A percentile compares a stretch with the other conserved stretches of the same genome.
phyloP scores from a whole-genome alignment of 2,888 invertebrate genomes.

The Portevinia maculata region DNA sequence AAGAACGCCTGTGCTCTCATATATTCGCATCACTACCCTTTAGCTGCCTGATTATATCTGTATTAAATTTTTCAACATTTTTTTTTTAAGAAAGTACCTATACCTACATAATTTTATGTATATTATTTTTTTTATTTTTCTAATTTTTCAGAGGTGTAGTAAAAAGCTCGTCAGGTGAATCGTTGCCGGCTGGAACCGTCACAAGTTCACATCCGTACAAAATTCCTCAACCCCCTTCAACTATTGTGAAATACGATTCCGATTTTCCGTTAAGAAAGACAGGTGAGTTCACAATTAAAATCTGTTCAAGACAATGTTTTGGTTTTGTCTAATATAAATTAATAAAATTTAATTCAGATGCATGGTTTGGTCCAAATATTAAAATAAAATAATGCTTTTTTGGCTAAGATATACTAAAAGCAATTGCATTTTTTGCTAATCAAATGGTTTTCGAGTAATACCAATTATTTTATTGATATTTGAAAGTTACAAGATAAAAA shows the following conservation, averaged over 20 bases:
- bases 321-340: conserved; percentile 60
- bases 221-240: conserved; percentile 86
- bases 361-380: conserved; percentile 48
- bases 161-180: conserved; percentile 87
- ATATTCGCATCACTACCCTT: too few species aligned
- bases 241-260: conserved; percentile 83
- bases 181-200: conserved; percentile 85
- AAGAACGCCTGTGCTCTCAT: too few species aligned
- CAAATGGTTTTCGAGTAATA: background rate
- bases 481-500: too few species aligned
- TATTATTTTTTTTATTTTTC: background rate
- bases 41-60: too few species aligned
- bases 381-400: background rate
- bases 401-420: background rate
- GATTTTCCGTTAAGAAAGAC: conserved; percentile 98
- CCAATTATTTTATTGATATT: background rate
- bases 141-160: conserved; percentile 85
- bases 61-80: too few species aligned
- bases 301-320: background rate
- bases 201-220: conserved; percentile 88
- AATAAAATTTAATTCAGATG: conserved; percentile 50
- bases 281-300: conserved; percentile 85
- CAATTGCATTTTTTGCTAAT: too few species aligned
- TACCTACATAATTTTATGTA: too few species aligned
- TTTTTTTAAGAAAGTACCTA: too few species aligned